phyloP scores from a whole-genome alignment of 1,140 invertebrate genomes.

The Maniola jurtina region DNA sequence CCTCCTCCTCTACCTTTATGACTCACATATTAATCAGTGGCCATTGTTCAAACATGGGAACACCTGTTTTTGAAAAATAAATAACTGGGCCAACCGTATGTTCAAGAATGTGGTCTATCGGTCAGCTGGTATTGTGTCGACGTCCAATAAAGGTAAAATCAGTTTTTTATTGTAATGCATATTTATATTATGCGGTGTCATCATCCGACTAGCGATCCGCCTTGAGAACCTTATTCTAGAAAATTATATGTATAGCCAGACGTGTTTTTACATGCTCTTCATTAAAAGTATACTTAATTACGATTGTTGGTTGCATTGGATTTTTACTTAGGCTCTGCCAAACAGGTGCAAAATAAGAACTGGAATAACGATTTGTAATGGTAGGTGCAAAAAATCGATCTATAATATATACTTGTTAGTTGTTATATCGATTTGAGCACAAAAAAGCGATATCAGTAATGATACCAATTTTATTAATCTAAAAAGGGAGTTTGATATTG shows the following conservation, averaged over 20 bases:
- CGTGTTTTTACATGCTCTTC: no score
- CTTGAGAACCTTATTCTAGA: slow-evolving; percentile 19
- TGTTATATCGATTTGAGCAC: no score
- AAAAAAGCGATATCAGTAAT: no score
- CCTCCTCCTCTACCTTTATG: slow-evolving; percentile 11
- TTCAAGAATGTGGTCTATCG: slow-evolving; percentile 31
- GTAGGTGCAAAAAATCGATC: no score
- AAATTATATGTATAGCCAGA: not conserved
- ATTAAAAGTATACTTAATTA: no score
- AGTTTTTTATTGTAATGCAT: slow-evolving; percentile 33
- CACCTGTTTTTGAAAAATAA: slow-evolving; percentile 37
- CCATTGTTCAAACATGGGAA: slow-evolving; percentile 26
- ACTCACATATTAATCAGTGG: slow-evolving; percentile 21
- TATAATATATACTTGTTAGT: no score
- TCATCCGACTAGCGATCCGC: not conserved
- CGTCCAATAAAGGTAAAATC: slow-evolving; percentile 28
- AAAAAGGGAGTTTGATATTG: no score
- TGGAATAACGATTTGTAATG: no score
- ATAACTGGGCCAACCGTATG: slow-evolving; percentile 30
- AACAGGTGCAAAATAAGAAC: no score
- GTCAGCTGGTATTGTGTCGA: slow-evolving; percentile 25
- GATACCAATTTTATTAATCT: no score
- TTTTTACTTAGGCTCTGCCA: no score
- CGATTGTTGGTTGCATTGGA: no score
- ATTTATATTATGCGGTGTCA: slow-evolving; percentile 28